Percentiles rank a stretch among this genome's conserved stretches.
Evolutionary conservation across 2,888 invertebrate species (phyloP).

Genomic region (Perizoma affinitatum): DNA sequence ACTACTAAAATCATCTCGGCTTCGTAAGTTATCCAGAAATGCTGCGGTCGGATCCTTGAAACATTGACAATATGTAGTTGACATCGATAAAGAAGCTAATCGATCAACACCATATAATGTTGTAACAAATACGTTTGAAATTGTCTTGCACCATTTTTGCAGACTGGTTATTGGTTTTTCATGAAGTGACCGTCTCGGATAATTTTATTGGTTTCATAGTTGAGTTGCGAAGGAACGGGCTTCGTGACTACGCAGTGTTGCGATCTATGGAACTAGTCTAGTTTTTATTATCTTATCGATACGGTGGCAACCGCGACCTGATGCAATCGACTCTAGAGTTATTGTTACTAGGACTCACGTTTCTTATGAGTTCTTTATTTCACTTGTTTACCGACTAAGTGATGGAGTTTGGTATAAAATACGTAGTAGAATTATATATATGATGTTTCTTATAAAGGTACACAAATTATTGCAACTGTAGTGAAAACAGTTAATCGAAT

Average conservation of each 20-base stretch:
- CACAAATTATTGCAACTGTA: no score
- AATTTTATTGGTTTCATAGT: constrained; percentile 53
- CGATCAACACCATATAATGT: constrained; percentile 28
- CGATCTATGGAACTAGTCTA: constrained; percentile 47
- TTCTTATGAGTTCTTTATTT: constrained; percentile 43
- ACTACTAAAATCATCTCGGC: no score
- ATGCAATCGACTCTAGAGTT: constrained; percentile 52
- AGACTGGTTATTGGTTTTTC: constrained; percentile 41
- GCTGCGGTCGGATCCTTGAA: constrained; percentile 51
- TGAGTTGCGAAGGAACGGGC: constrained; percentile 50
- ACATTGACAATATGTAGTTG: constrained; percentile 41
- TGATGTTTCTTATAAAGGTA: no score
- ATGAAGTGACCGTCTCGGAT: constrained; percentile 40
- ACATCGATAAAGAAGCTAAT: constrained; percentile 17
- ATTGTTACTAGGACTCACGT: constrained; percentile 51
- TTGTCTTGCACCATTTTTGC: constrained; percentile 40
- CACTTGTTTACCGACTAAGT: constrained; percentile 19
- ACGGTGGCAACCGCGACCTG: constrained; percentile 51
- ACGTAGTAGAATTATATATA: no score
- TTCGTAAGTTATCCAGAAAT: constrained; percentile 15
- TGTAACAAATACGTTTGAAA: constrained; percentile 32
- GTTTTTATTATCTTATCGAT: constrained; percentile 56
- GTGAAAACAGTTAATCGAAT: no score
- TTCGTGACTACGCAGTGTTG: constrained; percentile 59
- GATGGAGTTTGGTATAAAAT: constrained; percentile 10